These are phyloP conservation scores for Vulpes vulpes DNA, from an alignment of 2,113 vertebrate genomes.

Conservation along the genomic window DNA sequence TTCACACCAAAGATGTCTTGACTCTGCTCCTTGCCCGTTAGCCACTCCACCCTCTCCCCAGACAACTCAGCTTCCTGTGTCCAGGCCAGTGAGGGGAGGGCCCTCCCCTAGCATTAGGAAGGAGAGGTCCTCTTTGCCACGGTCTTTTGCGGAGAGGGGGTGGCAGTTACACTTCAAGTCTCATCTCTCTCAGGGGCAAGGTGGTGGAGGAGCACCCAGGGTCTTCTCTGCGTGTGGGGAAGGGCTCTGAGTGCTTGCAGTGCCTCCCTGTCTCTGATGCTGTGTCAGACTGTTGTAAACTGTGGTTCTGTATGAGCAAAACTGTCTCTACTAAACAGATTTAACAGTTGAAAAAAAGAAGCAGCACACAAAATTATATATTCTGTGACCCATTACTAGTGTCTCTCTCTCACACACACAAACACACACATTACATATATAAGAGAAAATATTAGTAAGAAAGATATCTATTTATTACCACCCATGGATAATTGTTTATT, in stretches of 20 bases:
- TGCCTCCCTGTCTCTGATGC: neutral
- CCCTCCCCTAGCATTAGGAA: neutral
- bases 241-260: neutral
- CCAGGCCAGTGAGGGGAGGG: neutral
- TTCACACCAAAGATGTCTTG: slow-evolving; percentile 80
- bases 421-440: neutral
- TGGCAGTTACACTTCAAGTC: neutral
- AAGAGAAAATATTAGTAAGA: neutral
- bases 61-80: neutral
- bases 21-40: slow-evolving; percentile 29
- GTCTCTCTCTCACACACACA: neutral
- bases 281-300: slow-evolving; percentile 81
- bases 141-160: neutral
- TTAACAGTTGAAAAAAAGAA: slow-evolving; percentile 78
- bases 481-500: neutral
- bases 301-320: slow-evolving; percentile 84
- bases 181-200: slow-evolving; percentile 62
- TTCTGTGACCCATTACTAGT: neutral
- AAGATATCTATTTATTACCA: neutral
- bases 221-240: neutral
- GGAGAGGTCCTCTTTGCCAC: neutral
- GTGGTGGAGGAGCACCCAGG: slow-evolving; percentile 21
- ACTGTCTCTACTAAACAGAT: slow-evolving; percentile 86
- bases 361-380: neutral
- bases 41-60: neutral